Base-by-base conservation (phyloP, 2,113 vertebrate genomes). In the Ovis canadensis region DNA sequence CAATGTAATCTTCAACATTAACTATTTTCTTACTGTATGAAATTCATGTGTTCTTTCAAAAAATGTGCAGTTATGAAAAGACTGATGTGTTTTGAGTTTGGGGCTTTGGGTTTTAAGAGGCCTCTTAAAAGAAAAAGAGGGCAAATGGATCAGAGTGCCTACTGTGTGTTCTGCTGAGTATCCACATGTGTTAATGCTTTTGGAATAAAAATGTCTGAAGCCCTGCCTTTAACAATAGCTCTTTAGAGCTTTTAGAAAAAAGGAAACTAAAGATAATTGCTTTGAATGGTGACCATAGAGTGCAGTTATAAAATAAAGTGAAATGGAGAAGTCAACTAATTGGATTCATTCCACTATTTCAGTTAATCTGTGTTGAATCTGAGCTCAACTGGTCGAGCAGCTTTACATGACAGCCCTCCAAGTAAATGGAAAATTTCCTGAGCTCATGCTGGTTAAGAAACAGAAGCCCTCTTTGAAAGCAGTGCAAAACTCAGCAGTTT, bases 391-490 rank as follows among this genome's bases (percentile, higher is more conserved):
- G 90, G 98, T 97, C 1, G 19, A 94, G 45, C 87, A 5, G 90
- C 95, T 97, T 97, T 97, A 91, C 48, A 62, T 91, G 96, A 96
- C 86, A 93, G 81, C 48, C 43, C 82, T 95, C 89, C 92, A 93
- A 94, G 62, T 86, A 90, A 96, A 96, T 84, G 77, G 94, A 98
- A 98, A 94, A 81, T 98, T 96, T 94, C 95, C 96, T 71, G 92
- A 97, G 83, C 54, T 91, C 97, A 45, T 97, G 92, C 60, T 94
- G 95, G 96, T 94, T 96, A 84, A 43, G 54, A 97, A 95, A 98
- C 96, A 98, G 97, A 98, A 91, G 67, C 15, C 33, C 82, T 97
- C 71, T 97, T 98, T 97, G 25, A 97, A 97, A 96, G 77, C 82
- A 90, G 83, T 85, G 40, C 88, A 94, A 88, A 80, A 89, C 86